These are phyloP conservation scores for Thaumetopoea pityocampa DNA, from an alignment of 1,140 invertebrate genomes.

Conservation along the genomic window DNA sequence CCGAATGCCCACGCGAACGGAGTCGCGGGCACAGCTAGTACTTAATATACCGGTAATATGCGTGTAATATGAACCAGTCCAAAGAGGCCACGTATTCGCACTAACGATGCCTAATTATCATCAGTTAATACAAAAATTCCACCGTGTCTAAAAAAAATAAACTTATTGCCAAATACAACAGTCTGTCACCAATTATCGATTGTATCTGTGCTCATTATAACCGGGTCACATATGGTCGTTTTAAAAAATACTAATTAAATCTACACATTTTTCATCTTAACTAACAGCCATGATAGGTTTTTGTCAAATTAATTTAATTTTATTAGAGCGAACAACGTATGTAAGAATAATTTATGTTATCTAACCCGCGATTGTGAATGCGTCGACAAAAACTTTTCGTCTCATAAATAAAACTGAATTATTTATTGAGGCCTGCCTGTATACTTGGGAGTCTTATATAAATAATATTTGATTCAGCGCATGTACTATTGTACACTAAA, in stretches of 20 bases:
- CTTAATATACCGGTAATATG: too few relatives aligned
- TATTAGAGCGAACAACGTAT: slow-evolving; percentile 31
- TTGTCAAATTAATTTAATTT: slow-evolving; percentile 39
- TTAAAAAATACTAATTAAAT: slow-evolving; percentile 12
- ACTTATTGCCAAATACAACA: slow-evolving; percentile 15
- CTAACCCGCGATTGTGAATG: slow-evolving; percentile 28
- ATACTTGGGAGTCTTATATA: slow-evolving; percentile 22
- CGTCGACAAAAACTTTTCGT: slow-evolving; percentile 26
- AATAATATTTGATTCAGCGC: slow-evolving; percentile 22
- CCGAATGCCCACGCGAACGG: too few relatives aligned
- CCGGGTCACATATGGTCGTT: slow-evolving; percentile 16
- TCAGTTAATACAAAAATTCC: too few relatives aligned
- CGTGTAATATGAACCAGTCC: too few relatives aligned
- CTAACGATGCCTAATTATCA: too few relatives aligned
- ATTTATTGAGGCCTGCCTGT: slow-evolving; percentile 27
- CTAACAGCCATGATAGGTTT: slow-evolving; percentile 18
- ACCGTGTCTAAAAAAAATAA: too few relatives aligned
- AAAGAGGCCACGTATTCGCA: too few relatives aligned
- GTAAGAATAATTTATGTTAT: slow-evolving; percentile 29
- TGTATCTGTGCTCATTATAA: slow-evolving; percentile 11
- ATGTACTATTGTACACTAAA: slow-evolving; percentile 52
- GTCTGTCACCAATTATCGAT: slow-evolving; percentile 4
- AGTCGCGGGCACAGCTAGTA: too few relatives aligned
- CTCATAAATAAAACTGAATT: slow-evolving; percentile 28
- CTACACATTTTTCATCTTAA: slow-evolving; percentile 17